phyloP scores from a whole-genome alignment of 2,888 invertebrate genomes.

The Onthophagus sagittarius region DNA sequence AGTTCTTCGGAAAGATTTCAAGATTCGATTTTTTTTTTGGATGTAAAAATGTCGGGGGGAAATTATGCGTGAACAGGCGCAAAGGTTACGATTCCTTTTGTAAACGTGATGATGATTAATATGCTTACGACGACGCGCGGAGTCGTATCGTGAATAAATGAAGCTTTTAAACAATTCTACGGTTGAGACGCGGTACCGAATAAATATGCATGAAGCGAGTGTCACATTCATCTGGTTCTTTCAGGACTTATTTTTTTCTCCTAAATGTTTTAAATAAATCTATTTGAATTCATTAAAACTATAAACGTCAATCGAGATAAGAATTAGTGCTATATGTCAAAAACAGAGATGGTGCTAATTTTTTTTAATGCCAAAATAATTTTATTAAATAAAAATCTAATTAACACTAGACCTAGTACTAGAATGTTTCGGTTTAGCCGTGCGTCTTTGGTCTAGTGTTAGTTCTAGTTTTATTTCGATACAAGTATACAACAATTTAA shows the following conservation, averaged over 20 bases:
- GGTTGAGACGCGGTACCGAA: not conserved
- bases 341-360: too few relatives aligned
- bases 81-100: not conserved
- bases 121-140: not conserved
- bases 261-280: too few relatives aligned
- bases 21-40: not conserved
- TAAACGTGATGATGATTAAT: not conserved
- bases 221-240: not conserved
- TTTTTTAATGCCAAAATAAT: too few relatives aligned
- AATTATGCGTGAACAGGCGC: not conserved
- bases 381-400: too few relatives aligned
- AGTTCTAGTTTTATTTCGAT: too few relatives aligned
- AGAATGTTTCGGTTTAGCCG: too few relatives aligned
- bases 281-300: too few relatives aligned
- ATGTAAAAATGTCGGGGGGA: not conserved
- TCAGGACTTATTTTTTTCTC: not conserved
- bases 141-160: not conserved
- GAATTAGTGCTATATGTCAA: too few relatives aligned
- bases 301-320: too few relatives aligned
- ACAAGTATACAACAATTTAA: too few relatives aligned
- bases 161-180: not conserved
- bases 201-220: not conserved
- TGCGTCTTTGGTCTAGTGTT: too few relatives aligned
- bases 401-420: too few relatives aligned
- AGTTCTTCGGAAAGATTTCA: not conserved